These are phyloP conservation scores for Sebastes fasciatus DNA, from an alignment of 2,113 vertebrate genomes.

Conservation along the genomic window DNA sequence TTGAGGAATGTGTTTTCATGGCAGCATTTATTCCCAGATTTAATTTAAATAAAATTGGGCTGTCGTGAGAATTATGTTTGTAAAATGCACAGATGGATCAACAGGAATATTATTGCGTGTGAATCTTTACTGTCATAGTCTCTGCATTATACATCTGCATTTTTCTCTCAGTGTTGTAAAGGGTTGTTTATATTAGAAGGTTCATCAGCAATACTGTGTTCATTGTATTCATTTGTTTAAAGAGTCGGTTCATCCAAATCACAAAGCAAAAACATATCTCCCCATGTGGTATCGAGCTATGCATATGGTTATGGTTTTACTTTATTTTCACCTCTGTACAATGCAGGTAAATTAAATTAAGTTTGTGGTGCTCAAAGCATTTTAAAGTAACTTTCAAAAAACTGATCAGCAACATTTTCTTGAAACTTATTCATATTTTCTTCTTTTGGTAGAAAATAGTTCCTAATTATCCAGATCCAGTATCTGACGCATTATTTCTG, in stretches of 20 bases:
- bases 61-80: background rate
- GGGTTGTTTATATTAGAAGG: background rate
- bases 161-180: background rate
- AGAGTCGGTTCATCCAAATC: background rate
- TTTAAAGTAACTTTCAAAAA: background rate
- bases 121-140: background rate
- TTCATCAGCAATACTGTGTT: background rate
- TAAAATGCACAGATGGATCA: slow-evolving; percentile 1
- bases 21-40: slow-evolving; percentile 17
- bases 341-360: background rate
- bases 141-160: background rate
- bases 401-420: background rate
- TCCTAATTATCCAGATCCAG: background rate
- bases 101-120: background rate
- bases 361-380: background rate
- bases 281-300: background rate
- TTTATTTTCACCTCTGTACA: background rate
- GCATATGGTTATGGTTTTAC: no score
- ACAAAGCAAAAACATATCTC: background rate
- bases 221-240: background rate
- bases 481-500: background rate
- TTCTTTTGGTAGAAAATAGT: background rate
- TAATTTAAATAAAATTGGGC: slow-evolving; percentile 5
- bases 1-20: slow-evolving; percentile 24
- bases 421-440: background rate